phyloP scores from a whole-genome alignment of 2,888 invertebrate genomes.

The Sphaerophoria taeniata region DNA sequence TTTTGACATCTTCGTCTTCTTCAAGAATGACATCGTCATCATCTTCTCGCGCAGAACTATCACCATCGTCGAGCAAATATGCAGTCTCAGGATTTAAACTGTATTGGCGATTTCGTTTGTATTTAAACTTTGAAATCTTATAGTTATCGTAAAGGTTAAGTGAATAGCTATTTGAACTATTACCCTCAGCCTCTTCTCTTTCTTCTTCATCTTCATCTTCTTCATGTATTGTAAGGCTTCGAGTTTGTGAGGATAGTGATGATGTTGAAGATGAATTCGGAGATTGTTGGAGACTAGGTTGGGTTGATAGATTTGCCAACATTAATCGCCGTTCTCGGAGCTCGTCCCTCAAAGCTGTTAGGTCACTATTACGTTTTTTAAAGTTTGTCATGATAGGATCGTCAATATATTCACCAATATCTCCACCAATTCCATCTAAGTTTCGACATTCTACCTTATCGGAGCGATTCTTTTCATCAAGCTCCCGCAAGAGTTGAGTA shows the following conservation, averaged over 20 bases:
- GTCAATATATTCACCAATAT: slow-evolving; percentile 78
- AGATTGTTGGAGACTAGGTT: slow-evolving; percentile 81
- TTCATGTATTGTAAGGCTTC: slow-evolving; percentile 82
- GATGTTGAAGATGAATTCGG: slow-evolving; percentile 81
- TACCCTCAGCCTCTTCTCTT: slow-evolving; percentile 78
- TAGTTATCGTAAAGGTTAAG: slow-evolving; percentile 81
- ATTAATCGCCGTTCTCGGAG: slow-evolving; percentile 82
- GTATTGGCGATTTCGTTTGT: slow-evolving; percentile 80
- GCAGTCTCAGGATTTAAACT: slow-evolving; percentile 81
- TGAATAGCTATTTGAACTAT: slow-evolving; percentile 78
- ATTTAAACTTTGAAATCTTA: slow-evolving; percentile 81
- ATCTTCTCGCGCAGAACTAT: slow-evolving; percentile 79
- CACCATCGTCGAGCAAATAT: slow-evolving; percentile 81
- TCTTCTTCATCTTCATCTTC: slow-evolving; percentile 80
- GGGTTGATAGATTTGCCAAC: slow-evolving; percentile 82
- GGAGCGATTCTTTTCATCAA: slow-evolving; percentile 84
- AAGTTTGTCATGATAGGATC: slow-evolving; percentile 71
- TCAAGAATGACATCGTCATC: slow-evolving; percentile 80
- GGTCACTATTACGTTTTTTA: slow-evolving; percentile 80
- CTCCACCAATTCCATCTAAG: slow-evolving; percentile 79
- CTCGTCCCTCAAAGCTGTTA: slow-evolving; percentile 81
- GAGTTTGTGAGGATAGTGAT: slow-evolving; percentile 81
- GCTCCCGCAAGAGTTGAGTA: slow-evolving; percentile 90
- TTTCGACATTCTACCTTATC: slow-evolving; percentile 79
- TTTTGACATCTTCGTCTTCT: slow-evolving; percentile 80